These are phyloP conservation scores for Ophion ventricosus DNA, from an alignment of 2,888 invertebrate genomes.

Conservation along the genomic window DNA sequence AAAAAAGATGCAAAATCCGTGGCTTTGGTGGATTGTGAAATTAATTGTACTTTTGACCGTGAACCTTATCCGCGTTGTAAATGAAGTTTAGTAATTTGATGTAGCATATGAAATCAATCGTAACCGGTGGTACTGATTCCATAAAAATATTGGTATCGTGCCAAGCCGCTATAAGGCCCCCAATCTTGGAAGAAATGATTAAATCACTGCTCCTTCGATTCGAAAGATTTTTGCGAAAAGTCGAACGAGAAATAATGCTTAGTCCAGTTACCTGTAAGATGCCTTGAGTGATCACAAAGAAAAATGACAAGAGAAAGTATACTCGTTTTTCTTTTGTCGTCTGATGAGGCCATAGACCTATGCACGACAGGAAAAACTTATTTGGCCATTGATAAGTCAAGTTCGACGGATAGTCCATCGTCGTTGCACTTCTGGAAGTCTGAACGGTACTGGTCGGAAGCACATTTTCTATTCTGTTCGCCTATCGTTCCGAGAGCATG, in stretches of 20 bases:
- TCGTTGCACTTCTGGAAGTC: constrained; percentile 5
- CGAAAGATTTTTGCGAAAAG: neutral
- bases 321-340: constrained; percentile 62
- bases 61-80: constrained; percentile 64
- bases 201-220: neutral
- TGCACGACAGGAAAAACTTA: constrained; percentile 53
- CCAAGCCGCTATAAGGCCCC: constrained; percentile 67
- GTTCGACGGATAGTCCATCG: constrained; percentile 54
- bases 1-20: neutral
- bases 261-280: constrained; percentile 68
- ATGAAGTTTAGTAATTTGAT: constrained; percentile 67
- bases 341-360: constrained; percentile 74
- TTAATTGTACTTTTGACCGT: neutral
- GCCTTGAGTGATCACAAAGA: constrained; percentile 65
- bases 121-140: constrained; percentile 66
- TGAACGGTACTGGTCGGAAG: constrained; percentile 21
- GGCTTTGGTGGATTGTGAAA: neutral
- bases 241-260: neutral
- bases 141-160: constrained; percentile 62
- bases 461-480: neutral
- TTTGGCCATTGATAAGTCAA: constrained; percentile 55
- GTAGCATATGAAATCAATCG: constrained; percentile 58
- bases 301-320: constrained; percentile 57
- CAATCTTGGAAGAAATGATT: constrained; percentile 58
- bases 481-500: neutral